phyloP scores from a whole-genome alignment of 2,888 invertebrate species.

The Romanomermis culicivorax region DNA sequence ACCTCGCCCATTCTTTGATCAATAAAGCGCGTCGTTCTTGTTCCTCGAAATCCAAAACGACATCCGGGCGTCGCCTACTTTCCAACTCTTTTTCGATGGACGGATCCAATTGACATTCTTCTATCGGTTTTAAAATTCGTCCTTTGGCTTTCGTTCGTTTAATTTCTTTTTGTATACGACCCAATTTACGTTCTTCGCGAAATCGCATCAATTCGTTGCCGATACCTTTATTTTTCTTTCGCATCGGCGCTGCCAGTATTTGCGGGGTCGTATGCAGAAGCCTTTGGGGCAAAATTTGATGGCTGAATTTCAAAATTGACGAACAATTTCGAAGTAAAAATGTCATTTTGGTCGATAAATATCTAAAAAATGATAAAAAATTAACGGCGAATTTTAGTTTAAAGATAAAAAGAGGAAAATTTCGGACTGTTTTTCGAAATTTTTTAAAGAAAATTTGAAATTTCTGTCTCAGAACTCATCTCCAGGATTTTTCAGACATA shows the following conservation, averaged over 20 bases:
- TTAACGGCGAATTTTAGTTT: no score
- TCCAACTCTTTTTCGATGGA: background rate
- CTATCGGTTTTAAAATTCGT: background rate
- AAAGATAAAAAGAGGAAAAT: no score
- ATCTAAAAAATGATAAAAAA: no score
- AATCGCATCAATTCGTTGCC: background rate
- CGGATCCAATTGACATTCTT: background rate
- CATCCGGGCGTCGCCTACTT: background rate
- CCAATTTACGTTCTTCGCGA: background rate
- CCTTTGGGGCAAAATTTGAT: no score
- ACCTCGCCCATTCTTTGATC: background rate
- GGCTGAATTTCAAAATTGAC: no score
- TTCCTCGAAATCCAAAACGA: background rate
- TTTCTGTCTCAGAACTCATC: no score
- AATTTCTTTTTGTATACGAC: background rate
- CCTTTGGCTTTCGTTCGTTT: background rate
- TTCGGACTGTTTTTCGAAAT: no score
- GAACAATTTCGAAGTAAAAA: no score
- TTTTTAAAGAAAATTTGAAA: no score
- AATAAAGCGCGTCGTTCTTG: background rate
- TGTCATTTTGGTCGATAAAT: no score
- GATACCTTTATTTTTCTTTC: background rate
- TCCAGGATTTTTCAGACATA: no score
- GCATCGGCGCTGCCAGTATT: background rate
- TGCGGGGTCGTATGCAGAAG: background rate